Percentiles rank a stretch among this genome's conserved stretches.
Conservation (phyloP, 1,140 invertebrate genomes). For the Maniola jurtina region DNA sequence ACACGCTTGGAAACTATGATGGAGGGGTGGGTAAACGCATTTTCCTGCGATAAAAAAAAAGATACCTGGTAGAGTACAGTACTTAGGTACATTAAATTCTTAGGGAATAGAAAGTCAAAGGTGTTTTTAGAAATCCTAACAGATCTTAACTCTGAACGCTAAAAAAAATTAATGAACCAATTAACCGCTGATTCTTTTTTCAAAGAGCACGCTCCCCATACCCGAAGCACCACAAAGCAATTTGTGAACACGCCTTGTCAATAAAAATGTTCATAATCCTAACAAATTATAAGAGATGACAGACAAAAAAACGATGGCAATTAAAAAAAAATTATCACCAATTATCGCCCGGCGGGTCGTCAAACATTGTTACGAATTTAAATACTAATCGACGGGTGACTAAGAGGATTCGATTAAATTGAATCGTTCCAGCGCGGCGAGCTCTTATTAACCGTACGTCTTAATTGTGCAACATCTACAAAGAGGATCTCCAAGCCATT, state of each 20-base stretch:
- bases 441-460: conserved; percentile 56
- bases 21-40: too few relatives aligned
- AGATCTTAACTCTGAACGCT: neutral
- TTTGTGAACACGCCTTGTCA: conserved; percentile 15
- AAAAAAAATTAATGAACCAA: neutral
- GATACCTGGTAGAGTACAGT: too few relatives aligned
- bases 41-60: too few relatives aligned
- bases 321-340: conserved; percentile 67
- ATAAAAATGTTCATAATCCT: conserved; percentile 17
- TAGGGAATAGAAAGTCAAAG: too few relatives aligned
- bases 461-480: conserved; percentile 60
- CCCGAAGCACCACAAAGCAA: neutral
- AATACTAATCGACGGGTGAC: conserved; percentile 57
- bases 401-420: conserved; percentile 53
- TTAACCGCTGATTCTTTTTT: neutral
- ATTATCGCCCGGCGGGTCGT: conserved; percentile 58
- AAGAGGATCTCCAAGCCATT: conserved; percentile 44
- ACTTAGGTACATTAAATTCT: too few relatives aligned
- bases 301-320: conserved; percentile 37
- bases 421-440: conserved; percentile 39
- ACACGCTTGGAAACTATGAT: too few relatives aligned
- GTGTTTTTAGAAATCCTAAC: too few relatives aligned
- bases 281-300: conserved; percentile 19
- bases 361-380: conserved; percentile 56
- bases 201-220: neutral